Percentiles rank a stretch among this genome's conserved stretches.
These are phyloP conservation scores for Drosophila ohnishii DNA, from an alignment of 1,140 invertebrate genomes.

Conservation along the genomic window DNA sequence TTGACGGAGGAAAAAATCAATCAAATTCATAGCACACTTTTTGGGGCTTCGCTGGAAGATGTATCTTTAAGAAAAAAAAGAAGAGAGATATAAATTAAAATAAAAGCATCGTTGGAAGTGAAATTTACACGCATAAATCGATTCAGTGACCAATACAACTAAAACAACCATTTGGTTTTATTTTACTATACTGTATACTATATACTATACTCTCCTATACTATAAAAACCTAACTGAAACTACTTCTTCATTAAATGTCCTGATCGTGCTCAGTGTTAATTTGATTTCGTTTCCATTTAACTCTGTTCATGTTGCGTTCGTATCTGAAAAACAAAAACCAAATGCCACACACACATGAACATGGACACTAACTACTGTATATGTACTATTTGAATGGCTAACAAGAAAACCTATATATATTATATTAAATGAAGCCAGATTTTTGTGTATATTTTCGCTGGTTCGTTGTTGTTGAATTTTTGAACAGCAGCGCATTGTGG, in stretches of 20 bases:
- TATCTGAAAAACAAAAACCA: conserved; percentile 32
- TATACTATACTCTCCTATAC: conserved; percentile 33
- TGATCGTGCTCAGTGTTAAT: conserved; percentile 73
- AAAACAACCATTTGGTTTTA: conserved; percentile 18
- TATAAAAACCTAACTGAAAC: conserved; percentile 21
- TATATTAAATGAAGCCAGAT: conserved; percentile 28
- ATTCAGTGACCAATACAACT: conserved; percentile 13
- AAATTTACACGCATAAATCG: neutral
- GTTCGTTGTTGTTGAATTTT: conserved; percentile 24
- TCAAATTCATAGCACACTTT: conserved; percentile 35
- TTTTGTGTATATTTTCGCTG: conserved; percentile 43
- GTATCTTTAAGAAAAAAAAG: neutral
- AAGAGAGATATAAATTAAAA: neutral
- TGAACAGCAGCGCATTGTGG: conserved; percentile 36
- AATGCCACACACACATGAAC: conserved; percentile 30
- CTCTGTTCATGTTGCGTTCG: conserved; percentile 62
- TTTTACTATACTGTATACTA: conserved; percentile 23
- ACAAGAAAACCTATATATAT: conserved; percentile 6
- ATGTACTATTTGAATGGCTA: conserved; percentile 39
- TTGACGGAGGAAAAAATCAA: conserved; percentile 25
- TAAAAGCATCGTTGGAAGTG: neutral
- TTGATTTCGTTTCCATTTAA: conserved; percentile 64
- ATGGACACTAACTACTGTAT: conserved; percentile 25
- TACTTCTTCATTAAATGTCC: conserved; percentile 72
- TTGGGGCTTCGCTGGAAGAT: conserved; percentile 11